Evolutionary conservation across 2,113 vertebrate species (phyloP).

Genomic region (Macroglossus sobrinus): DNA sequence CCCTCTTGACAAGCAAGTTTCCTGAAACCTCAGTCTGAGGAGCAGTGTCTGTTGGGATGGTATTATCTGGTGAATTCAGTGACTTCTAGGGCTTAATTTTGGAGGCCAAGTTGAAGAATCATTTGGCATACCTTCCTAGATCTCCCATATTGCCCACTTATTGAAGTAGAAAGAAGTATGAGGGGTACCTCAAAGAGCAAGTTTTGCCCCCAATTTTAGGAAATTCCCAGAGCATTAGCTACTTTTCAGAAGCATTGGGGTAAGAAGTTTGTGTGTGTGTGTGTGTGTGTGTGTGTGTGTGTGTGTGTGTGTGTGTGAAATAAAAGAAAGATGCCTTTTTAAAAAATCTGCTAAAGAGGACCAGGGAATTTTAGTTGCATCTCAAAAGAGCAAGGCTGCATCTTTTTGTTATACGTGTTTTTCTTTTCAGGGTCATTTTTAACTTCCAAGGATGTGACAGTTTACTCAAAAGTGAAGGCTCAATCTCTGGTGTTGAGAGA

Average conservation of each 20-base stretch:
- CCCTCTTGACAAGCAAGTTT: constrained; percentile 3
- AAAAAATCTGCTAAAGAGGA: constrained; percentile 48
- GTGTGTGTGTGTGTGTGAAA: background rate
- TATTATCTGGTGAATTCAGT: constrained; percentile 10
- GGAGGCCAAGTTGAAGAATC: background rate
- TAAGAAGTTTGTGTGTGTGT: background rate
- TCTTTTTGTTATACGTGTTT: constrained; percentile 46
- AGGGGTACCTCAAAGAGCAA: background rate
- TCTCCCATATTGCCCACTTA: background rate
- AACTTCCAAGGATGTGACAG: background rate
- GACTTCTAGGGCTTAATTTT: background rate
- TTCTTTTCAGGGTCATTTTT: constrained; percentile 55
- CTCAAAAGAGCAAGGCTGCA: constrained; percentile 29
- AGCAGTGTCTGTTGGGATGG: background rate
- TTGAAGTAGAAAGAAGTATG: background rate
- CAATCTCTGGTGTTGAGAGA: background rate
- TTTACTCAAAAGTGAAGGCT: constrained; percentile 10
- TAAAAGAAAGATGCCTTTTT: background rate
- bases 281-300: background rate
- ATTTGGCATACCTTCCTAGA: background rate
- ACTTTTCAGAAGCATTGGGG: constrained; percentile 16
- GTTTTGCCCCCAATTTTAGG: background rate
- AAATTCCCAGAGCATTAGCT: constrained; percentile 26
- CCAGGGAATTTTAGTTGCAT: background rate
- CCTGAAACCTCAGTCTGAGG: background rate